Conservation (phyloP, 2,113 vertebrate genomes). For the Etia nguti region DNA sequence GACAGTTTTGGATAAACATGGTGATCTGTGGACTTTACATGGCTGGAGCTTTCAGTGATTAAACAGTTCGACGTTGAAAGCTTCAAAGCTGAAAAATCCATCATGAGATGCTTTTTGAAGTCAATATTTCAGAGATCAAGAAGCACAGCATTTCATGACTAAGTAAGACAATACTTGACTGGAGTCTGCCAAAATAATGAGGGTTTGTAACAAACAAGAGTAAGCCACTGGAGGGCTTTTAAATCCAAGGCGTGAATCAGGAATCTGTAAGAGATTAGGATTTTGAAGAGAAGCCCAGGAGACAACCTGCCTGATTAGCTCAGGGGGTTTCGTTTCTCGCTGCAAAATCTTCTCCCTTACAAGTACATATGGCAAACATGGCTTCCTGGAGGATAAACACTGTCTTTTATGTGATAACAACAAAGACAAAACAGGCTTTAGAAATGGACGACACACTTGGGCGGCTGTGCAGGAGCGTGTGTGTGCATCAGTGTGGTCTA, state of each 20-base stretch:
- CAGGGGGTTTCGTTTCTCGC: conserved; percentile 26
- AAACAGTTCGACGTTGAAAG: not conserved
- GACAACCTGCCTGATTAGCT: conserved; percentile 31
- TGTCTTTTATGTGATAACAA: conserved; percentile 52
- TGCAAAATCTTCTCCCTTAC: conserved; percentile 34
- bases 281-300: conserved; percentile 12
- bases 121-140: not conserved
- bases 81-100: not conserved
- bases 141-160: not conserved
- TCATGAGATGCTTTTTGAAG: not conserved
- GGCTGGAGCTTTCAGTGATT: not conserved
- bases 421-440: conserved; percentile 45
- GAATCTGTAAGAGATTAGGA: conserved; percentile 44
- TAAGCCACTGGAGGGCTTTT: not conserved
- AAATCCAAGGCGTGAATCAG: not conserved
- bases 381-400: conserved; percentile 50
- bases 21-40: not conserved
- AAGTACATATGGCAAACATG: conserved; percentile 54
- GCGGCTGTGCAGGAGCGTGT: not conserved
- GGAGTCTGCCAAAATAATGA: not conserved
- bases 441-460: conserved; percentile 2
- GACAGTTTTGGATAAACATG: not conserved
- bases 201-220: not conserved
- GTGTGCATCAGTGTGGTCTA: conserved; percentile 58
- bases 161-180: not conserved